A percentile compares a stretch with the other conserved stretches of the same genome.
Evolutionary conservation across 2,113 vertebrate species (phyloP).

Genomic region (Chaenocephalus aceratus): DNA sequence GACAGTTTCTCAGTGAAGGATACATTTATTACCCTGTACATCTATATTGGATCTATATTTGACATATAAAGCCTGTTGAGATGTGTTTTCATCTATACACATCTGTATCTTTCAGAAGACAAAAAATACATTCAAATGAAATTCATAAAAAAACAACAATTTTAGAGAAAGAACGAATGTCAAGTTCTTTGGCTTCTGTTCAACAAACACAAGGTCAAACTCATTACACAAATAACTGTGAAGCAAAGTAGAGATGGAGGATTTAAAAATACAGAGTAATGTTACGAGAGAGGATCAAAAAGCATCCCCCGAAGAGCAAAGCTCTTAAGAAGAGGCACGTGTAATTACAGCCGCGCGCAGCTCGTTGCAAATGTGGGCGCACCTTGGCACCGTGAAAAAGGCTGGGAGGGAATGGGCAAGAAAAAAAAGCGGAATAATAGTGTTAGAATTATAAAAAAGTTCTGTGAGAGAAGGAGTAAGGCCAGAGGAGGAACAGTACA

Average conservation of each 20-base stretch:
- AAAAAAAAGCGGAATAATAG: constrained; percentile 3
- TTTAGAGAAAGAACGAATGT: constrained; percentile 30
- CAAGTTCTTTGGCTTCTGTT: constrained; percentile 39
- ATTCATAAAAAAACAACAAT: constrained; percentile 17
- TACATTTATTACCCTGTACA: constrained; percentile 24
- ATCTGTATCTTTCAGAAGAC: constrained; percentile 6
- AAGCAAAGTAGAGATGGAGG: constrained; percentile 50
- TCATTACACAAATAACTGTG: constrained; percentile 54
- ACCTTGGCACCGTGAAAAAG: constrained; percentile 36
- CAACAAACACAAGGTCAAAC: constrained; percentile 61
- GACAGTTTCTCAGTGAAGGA: constrained; percentile 24
- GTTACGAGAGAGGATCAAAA: constrained; percentile 21
- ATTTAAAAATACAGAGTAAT: constrained; percentile 45
- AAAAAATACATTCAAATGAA: constrained; percentile 24
- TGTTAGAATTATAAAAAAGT: constrained; percentile 30
- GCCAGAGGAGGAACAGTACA: constrained; percentile 10
- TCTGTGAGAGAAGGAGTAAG: constrained; percentile 17
- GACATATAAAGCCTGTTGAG: constrained; percentile 12
- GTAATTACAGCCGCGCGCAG: constrained; percentile 61
- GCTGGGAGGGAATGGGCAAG: background rate
- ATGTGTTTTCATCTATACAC: constrained; percentile 27
- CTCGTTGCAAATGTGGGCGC: constrained; percentile 21
- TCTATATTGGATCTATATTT: constrained; percentile 29
- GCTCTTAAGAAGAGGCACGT: constrained; percentile 38
- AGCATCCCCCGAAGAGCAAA: constrained; percentile 42